Base-by-base conservation (phyloP, 2,888 invertebrate genomes). In the Sepiola atlantica region DNA sequence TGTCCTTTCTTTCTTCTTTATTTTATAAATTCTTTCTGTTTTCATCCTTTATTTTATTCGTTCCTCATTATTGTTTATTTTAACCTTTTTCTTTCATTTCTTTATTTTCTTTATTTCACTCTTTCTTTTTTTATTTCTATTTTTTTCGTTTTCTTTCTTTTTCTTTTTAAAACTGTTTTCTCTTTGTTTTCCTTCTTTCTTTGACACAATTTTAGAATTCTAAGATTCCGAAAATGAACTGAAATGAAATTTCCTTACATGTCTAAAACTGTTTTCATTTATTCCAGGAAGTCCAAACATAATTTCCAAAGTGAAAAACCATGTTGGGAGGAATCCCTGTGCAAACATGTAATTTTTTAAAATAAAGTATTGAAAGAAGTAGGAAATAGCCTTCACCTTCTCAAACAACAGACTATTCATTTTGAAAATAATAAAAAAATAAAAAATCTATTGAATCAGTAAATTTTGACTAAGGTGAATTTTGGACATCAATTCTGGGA, bases 281-380 rank as follows among this genome's bases (percentile, higher is more conserved):
- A 77, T n/a, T 77, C 16, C 77, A 77, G 77, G 77, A 77, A 77
- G 32, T 77, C 77, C 77, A 77, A n/a, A 77, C n/a, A 77, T 77
- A 77, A 77, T 77, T 77, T 77, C 77, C 77, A 77, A 77, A 77
- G 77, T 77, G 77, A 77, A 77, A 77, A 77, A 77, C 77, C 77
- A 77, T 77, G 77, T 77, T 77, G 77, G 77, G 16, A 77, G n/a
- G n/a, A 77, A 77, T 77, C 77, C 77, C 77, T 32, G n/a, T 77
- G 77, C 77, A 77, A 77, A 77, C 77, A 32, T 45, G 45, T 45
- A 45, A 45, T 45, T 45, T 77, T 77, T 77, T 77, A 4, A 77
- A 77, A n/a, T n/a, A 77, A 77, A n/a, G n/a, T 77, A 77, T 77
- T n/a, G 32, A 77, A 77, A 77, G n/a, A 77, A 45, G 45, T 45